phyloP scores from a whole-genome alignment of 2,797 vertebrate genomes.

The Garrulus glandarius region DNA sequence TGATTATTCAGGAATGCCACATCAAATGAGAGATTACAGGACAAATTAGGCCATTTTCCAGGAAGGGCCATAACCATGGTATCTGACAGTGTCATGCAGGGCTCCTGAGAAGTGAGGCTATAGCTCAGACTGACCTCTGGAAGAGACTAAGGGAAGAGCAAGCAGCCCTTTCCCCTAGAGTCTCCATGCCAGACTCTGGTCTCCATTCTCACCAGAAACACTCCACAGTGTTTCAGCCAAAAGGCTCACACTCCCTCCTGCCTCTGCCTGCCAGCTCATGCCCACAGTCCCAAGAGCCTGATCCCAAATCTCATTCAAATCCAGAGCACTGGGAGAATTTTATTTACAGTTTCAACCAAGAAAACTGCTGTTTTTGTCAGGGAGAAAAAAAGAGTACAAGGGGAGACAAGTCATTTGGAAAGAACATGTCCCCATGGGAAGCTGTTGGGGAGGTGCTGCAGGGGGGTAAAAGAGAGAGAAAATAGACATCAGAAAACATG shows the following conservation, averaged over 20 bases:
- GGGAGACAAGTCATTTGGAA: not conserved
- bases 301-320: not conserved
- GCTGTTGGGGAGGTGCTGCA: not conserved
- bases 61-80: not conserved
- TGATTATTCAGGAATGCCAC: not conserved
- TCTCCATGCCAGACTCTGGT: not conserved
- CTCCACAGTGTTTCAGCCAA: not conserved
- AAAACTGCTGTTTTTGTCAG: not conserved
- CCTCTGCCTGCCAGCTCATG: not conserved
- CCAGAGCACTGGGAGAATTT: not conserved
- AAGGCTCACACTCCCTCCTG: not conserved
- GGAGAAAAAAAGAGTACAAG: not conserved
- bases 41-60: not conserved
- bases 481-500: not conserved
- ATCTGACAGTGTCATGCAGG: not conserved
- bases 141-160: not conserved
- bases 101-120: not conserved
- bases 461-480: not conserved
- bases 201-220: not conserved
- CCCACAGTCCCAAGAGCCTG: not conserved
- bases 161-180: not conserved
- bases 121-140: not conserved
- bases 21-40: constrained; percentile 14
- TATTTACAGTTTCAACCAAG: not conserved
- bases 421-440: not conserved